A percentile compares a stretch with the other conserved stretches of the same genome.
phyloP scores from a whole-genome alignment of 1,140 invertebrate species.

The Sesamia nonagrioides region DNA sequence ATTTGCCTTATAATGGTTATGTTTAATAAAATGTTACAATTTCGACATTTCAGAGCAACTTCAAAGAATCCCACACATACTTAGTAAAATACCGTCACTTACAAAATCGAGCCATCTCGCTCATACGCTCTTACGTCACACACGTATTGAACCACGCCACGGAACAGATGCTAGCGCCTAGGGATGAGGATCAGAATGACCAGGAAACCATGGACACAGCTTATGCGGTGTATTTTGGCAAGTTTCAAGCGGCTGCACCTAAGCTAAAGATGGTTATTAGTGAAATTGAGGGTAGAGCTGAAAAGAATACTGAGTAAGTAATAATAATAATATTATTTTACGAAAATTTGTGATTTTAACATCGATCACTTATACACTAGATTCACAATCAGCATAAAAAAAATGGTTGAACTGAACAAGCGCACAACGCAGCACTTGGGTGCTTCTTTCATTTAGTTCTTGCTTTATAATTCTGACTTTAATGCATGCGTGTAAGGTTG shows the following conservation, averaged over 20 bases:
- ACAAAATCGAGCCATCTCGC: slow-evolving; percentile 92
- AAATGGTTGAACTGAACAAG: too few relatives aligned
- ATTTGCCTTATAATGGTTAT: too few relatives aligned
- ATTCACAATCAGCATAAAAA: too few relatives aligned
- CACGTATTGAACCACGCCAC: slow-evolving; percentile 93
- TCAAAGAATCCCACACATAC: slow-evolving; percentile 91
- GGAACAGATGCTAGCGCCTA: slow-evolving; percentile 90
- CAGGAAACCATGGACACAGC: slow-evolving; percentile 91
- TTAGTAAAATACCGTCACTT: slow-evolving; percentile 93
- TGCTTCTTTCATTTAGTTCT: too few relatives aligned
- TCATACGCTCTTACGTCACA: slow-evolving; percentile 93
- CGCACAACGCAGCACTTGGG: too few relatives aligned
- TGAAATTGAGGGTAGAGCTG: slow-evolving; percentile 93
- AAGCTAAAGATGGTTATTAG: slow-evolving; percentile 94
- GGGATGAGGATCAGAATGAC: slow-evolving; percentile 82
- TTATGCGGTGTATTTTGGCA: slow-evolving; percentile 97
- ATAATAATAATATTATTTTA: background rate
- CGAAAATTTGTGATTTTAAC: too few relatives aligned
- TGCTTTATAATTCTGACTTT: too few relatives aligned
- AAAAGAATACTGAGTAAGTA: slow-evolving; percentile 91
- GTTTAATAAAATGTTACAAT: background rate
- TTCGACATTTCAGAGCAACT: slow-evolving; percentile 74
- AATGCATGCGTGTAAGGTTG: too few relatives aligned
- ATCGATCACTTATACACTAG: too few relatives aligned
- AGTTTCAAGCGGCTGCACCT: slow-evolving; percentile 96